Evolutionary conservation across 2,797 vertebrate species (phyloP).

Genomic region (Cossypha heuglini): DNA sequence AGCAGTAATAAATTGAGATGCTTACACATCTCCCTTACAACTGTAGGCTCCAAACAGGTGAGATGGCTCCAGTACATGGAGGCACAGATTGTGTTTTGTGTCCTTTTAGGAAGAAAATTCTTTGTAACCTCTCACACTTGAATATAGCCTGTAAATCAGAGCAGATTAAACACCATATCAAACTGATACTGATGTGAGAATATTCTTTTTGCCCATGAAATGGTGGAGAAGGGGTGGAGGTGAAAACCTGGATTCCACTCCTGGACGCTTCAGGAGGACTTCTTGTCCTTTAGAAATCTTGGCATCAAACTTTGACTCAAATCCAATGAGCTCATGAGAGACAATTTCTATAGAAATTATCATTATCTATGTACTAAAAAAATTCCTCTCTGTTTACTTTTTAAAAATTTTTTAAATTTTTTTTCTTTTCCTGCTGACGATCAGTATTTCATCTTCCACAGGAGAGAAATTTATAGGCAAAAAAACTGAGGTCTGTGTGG

Average conservation of each 20-base stretch:
- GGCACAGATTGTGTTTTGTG: neutral
- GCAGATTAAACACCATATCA: neutral
- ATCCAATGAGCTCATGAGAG: neutral
- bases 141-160: neutral
- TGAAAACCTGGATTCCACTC: neutral
- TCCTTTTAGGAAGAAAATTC: neutral
- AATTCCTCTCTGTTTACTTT: neutral
- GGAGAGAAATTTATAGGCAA: neutral
- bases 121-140: neutral
- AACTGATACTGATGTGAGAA: rapidly evolving
- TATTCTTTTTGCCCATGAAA: neutral
- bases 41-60: neutral
- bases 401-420: too few species aligned
- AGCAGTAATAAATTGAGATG: neutral
- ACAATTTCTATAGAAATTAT: neutral
- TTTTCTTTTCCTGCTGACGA: neutral
- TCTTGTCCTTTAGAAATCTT: neutral
- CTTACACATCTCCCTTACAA: neutral
- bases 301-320: neutral
- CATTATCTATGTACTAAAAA: neutral
- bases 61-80: neutral
- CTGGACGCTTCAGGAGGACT: neutral
- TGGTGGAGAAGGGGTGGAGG: neutral
- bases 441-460: neutral
- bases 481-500: neutral